phyloP scores from a whole-genome alignment of 1,140 invertebrate species.

The Drosophila willistoni region DNA sequence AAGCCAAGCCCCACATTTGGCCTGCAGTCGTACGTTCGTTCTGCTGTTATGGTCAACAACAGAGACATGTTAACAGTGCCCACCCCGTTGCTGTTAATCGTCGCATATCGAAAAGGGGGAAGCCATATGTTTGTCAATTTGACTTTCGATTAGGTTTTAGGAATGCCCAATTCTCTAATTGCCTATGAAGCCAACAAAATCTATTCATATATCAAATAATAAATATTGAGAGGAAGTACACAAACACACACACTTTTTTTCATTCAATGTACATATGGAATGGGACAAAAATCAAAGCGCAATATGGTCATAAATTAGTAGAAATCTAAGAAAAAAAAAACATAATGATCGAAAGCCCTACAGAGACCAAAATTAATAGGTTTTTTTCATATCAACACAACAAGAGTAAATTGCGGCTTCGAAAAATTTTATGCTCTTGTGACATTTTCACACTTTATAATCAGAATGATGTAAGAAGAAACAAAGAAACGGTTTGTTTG shows the following conservation, averaged over 20 bases:
- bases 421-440: background rate
- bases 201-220: conserved; percentile 15
- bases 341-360: background rate
- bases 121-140: conserved; percentile 60
- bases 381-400: background rate
- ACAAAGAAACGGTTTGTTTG: too few species aligned
- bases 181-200: conserved; percentile 47
- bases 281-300: background rate
- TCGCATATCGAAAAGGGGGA: conserved; percentile 17
- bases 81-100: conserved; percentile 26
- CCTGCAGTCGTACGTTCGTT: conserved; percentile 16
- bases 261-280: background rate
- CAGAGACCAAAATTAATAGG: conserved; percentile 24
- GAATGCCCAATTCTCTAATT: conserved; percentile 62
- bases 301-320: conserved; percentile 10
- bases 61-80: conserved; percentile 29
- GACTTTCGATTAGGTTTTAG: conserved; percentile 27
- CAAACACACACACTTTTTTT: background rate
- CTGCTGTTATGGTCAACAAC: conserved; percentile 37
- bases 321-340: conserved; percentile 1
- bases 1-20: conserved; percentile 54
- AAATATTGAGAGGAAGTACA: conserved; percentile 10
- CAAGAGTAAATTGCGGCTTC: background rate
- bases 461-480: too few species aligned
- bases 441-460: background rate